These are phyloP conservation scores for Phasianus colchicus DNA, from an alignment of 2,113 vertebrate species.

Conservation along the genomic window DNA sequence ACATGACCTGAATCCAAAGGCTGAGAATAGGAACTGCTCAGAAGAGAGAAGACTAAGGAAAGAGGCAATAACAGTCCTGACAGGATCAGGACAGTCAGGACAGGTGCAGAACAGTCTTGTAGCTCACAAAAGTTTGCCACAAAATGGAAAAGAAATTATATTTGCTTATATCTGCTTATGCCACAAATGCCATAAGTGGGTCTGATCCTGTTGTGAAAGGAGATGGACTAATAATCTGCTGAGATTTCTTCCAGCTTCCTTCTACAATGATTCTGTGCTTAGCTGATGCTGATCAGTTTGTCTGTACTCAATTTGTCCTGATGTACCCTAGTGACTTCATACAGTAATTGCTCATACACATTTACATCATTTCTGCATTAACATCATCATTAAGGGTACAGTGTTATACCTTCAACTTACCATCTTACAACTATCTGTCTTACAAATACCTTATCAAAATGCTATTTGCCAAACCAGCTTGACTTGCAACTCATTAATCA, in stretches of 20 bases:
- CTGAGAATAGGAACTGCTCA: neutral
- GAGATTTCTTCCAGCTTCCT: neutral
- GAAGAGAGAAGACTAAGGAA: neutral
- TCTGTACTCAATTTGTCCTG: neutral
- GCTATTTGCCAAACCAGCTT: conserved; percentile 34
- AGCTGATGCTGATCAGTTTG: neutral
- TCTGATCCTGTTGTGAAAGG: neutral
- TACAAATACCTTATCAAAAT: conserved; percentile 64
- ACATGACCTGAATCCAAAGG: neutral
- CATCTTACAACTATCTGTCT: conserved; percentile 16
- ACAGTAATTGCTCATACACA: neutral
- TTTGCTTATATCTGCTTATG: neutral
- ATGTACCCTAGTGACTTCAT: neutral
- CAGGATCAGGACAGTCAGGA: neutral
- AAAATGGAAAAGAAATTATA: neutral
- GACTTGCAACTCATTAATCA: conserved; percentile 54
- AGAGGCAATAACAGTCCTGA: neutral
- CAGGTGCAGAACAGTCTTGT: neutral
- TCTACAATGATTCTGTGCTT: neutral
- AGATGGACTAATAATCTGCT: neutral
- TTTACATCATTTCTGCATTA: conserved; percentile 47
- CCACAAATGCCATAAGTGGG: neutral
- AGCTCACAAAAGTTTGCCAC: neutral
- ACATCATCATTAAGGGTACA: conserved; percentile 3
- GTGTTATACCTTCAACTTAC: neutral